Evolutionary conservation across 2,888 invertebrate genomes (phyloP), one percentile per base, ranked within the genome.

Genomic region (Luperina nickerlii): DNA sequence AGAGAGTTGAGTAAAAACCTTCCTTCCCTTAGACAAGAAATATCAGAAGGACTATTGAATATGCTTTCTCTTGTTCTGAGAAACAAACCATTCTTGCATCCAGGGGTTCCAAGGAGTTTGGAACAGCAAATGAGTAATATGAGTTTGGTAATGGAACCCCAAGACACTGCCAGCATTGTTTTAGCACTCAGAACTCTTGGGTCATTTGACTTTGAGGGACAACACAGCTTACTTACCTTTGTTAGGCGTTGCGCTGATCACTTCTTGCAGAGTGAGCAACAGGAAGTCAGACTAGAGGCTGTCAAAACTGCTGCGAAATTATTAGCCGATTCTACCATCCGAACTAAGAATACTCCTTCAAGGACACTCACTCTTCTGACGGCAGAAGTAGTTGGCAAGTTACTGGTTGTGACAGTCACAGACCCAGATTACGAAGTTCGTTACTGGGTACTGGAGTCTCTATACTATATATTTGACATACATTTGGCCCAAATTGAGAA

Each of bases 401-500:
- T 99, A 62, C 96, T 99, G 3, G 98, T 98, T 63, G 99, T 99
- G 9, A 99, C 99, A 65, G 99, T 99, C 74, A 99, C 99, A 7
- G 99, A 99, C 94, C 98, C 98, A 93, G 99, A 99, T 94, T 98
- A 99, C 65, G 99, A 99, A 94, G 99, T 99, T 0, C 97, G 99
- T 13, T 98, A 98, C 91, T 98, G 99, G 96, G 99, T 99, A 0
- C 96, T 99, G 48, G 98, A 98, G 83, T 99, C 99, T 0, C 96
- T 99, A 42, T 98, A 99, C 92, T 98, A 98, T 85, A 98, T 98
- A 38, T 99, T 99, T 94, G 99, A 99, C 92, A 98, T 98, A 51
- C 99, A 99, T 94, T 96, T 99, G 78, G 99, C 99, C 0, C 99
- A 99, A 96, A 98, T 99, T 0, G 99, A 99, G 95, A 99, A 99